These are phyloP conservation scores for Lagopus leucura DNA, from an alignment of 2,113 vertebrate genomes.

Conservation along the genomic window DNA sequence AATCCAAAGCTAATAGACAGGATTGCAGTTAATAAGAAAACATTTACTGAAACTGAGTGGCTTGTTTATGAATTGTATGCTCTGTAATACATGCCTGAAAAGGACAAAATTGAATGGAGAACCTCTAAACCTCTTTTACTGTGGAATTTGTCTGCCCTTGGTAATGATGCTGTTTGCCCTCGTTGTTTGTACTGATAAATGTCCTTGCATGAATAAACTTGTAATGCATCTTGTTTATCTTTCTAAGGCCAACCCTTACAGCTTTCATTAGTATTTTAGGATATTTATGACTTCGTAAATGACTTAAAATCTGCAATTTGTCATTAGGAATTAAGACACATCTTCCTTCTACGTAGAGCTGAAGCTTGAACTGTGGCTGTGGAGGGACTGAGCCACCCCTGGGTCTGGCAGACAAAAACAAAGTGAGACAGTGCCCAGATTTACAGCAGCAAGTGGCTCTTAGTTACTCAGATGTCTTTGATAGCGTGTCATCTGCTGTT, in stretches of 20 bases:
- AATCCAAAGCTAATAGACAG: not conserved
- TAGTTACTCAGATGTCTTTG: slow-evolving; percentile 59
- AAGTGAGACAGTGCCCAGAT: slow-evolving; percentile 66
- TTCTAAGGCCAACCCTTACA: slow-evolving; percentile 16
- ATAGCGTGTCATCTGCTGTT: slow-evolving; percentile 35
- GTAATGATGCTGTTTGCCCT: not conserved
- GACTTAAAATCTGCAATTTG: slow-evolving; percentile 61
- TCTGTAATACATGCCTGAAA: not conserved
- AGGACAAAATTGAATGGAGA: not conserved
- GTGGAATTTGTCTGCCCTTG: not conserved
- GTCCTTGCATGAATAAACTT: slow-evolving; percentile 17
- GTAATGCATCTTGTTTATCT: slow-evolving; percentile 42
- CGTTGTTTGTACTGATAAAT: slow-evolving; percentile 32
- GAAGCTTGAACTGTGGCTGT: slow-evolving; percentile 52
- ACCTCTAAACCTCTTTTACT: not conserved
- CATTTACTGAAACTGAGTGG: not conserved
- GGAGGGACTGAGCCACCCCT: slow-evolving; percentile 54
- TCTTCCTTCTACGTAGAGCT: slow-evolving; percentile 2
- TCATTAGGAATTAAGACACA: slow-evolving; percentile 55
- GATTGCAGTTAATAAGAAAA: not conserved
- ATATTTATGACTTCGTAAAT: slow-evolving; percentile 47
- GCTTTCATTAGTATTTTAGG: slow-evolving; percentile 50
- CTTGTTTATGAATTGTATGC: not conserved
- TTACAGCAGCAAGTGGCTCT: slow-evolving; percentile 64
- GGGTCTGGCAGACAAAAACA: slow-evolving; percentile 51